Base-by-base conservation (phyloP, 2,888 invertebrate species). In the Coelopa pilipes region DNA sequence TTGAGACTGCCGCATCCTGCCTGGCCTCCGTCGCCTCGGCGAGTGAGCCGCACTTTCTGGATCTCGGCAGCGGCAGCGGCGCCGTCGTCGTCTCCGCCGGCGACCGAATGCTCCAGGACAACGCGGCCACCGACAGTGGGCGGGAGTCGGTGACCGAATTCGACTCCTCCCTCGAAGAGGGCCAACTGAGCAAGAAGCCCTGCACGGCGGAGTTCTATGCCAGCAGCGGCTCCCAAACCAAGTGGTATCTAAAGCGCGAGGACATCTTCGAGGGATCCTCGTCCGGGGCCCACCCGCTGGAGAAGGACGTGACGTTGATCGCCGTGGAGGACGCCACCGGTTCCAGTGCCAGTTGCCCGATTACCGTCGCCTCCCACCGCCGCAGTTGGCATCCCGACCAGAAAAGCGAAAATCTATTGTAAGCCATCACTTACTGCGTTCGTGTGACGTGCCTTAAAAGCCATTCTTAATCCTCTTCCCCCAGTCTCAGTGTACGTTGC, bases 71-170 rank as follows among this genome's bases (percentile, higher is more conserved):
- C 73, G 60, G 46, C 49, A 1, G 69, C 63, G 1, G 57, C 65
- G 49, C 49, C 2, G 57, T 47, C 17, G 46, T n/a, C 24, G 17
- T n/a, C 34, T 19, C 13, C 50, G 34, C 24, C 15, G 50, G n/a
- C 19, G 57, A 67, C 50, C 11, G 49, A 9, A 1, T 49, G 47
- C 67, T 34, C 46, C 55, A 75, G 75, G 77, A 78, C 55, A 55
- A 53, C 72, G 76, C 78, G 34, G 78, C 81, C 49, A 78, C 81
- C 68, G 84, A 85, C 75, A 85, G 84, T 79, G 84, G 83, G 73
- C 84, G 83, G 59, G 84, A 81, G 73, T 84, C 85, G 75, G 82
- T 81, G 47, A 83, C 84, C 73, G 83, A 84, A 76, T 82, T 83
- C 75, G 82, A 83, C 76, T 79, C 79, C 62, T 77, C 78, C 13